Percentiles rank a stretch among this genome's conserved stretches.
Evolutionary conservation across 53 echinoderm and acorn worm species (phyloP).

Genomic region (Stichopus horrens): DNA sequence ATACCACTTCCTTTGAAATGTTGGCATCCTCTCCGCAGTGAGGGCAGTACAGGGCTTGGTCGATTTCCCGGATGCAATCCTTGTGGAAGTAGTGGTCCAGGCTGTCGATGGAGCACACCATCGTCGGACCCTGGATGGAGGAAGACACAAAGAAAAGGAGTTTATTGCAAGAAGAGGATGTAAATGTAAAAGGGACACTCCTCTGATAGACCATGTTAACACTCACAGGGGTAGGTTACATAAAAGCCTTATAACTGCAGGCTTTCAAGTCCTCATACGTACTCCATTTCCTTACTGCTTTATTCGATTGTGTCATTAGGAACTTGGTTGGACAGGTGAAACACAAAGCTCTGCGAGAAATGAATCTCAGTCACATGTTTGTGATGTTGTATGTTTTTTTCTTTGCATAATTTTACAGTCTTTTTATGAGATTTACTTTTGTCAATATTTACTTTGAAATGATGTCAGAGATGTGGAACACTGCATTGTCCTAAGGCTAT

Average conservation of each 20-base stretch:
- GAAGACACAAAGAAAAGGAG: background rate
- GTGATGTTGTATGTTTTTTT: no score
- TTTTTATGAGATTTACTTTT: no score
- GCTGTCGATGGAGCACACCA: slow-evolving; percentile 77
- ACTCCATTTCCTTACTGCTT: no score
- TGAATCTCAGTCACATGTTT: no score
- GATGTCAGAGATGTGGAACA: no score
- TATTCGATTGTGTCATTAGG: no score
- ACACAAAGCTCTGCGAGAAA: no score
- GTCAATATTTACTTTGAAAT: no score
- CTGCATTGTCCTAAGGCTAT: no score
- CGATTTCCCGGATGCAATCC: slow-evolving; percentile 90
- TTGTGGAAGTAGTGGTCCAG: slow-evolving; percentile 89
- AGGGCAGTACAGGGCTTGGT: slow-evolving; percentile 91
- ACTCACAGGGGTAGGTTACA: background rate
- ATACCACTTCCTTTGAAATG: slow-evolving; percentile 64
- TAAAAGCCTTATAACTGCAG: background rate
- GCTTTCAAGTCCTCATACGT: background rate
- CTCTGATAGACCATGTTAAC: background rate
- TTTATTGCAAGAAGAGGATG: background rate
- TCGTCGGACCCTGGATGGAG: slow-evolving; percentile 64
- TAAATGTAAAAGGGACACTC: background rate
- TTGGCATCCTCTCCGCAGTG: slow-evolving; percentile 88
- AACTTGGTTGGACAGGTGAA: no score
- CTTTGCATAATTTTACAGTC: no score